Evolutionary conservation across 2,113 vertebrate genomes (phyloP).

Genomic region (Sander lucioperca): DNA sequence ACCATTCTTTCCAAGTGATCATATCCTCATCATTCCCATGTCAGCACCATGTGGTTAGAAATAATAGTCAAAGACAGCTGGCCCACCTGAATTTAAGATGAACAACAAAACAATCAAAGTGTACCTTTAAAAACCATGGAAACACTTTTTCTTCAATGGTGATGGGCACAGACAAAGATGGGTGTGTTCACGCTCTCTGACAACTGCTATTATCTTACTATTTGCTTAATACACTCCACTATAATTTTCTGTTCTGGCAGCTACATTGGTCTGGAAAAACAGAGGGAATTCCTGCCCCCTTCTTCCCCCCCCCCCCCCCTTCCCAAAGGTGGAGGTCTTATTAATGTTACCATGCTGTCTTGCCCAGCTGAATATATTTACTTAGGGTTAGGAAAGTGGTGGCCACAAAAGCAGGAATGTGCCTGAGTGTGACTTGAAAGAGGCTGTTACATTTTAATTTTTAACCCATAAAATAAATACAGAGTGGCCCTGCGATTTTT

Average conservation of each 20-base stretch:
- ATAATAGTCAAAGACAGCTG: constrained; percentile 32
- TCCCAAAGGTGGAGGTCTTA: constrained; percentile 58
- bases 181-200: constrained; percentile 35
- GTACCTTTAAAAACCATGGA: constrained; percentile 21
- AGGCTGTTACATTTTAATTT: constrained; percentile 66
- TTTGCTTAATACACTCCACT: constrained; percentile 51
- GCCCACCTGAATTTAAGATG: constrained; percentile 45
- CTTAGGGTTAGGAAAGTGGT: constrained; percentile 59
- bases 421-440: constrained; percentile 72
- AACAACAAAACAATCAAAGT: constrained; percentile 47
- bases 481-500: constrained; percentile 58
- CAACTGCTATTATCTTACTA: constrained; percentile 51
- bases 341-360: constrained; percentile 56
- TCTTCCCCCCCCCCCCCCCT: background rate
- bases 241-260: constrained; percentile 59
- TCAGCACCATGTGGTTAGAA: constrained; percentile 64
- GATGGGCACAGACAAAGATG: constrained; percentile 22
- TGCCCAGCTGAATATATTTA: constrained; percentile 76
- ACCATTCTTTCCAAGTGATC: constrained; percentile 62
- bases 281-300: constrained; percentile 45
- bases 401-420: constrained; percentile 73
- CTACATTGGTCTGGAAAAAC: constrained; percentile 55
- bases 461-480: constrained; percentile 77
- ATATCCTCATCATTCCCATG: constrained; percentile 57
- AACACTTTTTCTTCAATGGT: constrained; percentile 36